These are phyloP conservation scores for Drosophila falleni DNA, from an alignment of 2,888 invertebrate genomes.

Conservation along the genomic window DNA sequence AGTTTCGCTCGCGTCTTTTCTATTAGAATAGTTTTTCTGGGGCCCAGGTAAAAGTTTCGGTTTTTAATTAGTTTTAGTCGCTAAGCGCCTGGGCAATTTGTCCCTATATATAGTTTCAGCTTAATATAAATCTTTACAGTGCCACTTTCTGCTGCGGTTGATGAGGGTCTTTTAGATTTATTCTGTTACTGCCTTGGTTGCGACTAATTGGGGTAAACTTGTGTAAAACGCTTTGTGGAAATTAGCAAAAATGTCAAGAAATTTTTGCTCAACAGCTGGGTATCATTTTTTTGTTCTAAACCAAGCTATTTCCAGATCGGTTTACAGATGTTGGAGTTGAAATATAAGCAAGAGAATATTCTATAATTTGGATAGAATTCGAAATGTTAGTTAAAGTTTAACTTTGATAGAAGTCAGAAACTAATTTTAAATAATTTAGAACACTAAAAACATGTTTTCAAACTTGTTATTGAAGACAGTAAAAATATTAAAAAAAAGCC, in stretches of 20 bases:
- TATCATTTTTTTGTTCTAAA: not conserved
- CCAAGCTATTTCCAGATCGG: not conserved
- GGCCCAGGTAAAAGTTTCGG: slow-evolving; percentile 69
- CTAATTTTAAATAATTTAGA: not conserved
- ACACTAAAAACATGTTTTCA: not conserved
- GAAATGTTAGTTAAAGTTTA: not conserved
- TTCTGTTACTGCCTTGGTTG: slow-evolving; percentile 6
- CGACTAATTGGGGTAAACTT: slow-evolving; percentile 60
- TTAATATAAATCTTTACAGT: slow-evolving; percentile 55
- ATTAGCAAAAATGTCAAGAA: slow-evolving; percentile 36
- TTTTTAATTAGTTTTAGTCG: slow-evolving; percentile 79
- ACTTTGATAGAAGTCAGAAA: too few species aligned
- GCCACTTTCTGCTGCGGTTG: slow-evolving; percentile 44
- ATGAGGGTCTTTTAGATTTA: slow-evolving; percentile 25
- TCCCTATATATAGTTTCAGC: slow-evolving; percentile 40
- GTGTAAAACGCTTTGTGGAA: slow-evolving; percentile 46
- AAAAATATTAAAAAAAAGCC: not conserved
- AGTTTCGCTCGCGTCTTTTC: slow-evolving; percentile 43
- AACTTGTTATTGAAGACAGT: too few species aligned
- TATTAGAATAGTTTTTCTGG: slow-evolving; percentile 52
- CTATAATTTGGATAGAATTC: not conserved
- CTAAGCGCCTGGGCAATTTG: slow-evolving; percentile 67
- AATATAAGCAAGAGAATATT: not conserved
- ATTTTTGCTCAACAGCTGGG: slow-evolving; percentile 9
- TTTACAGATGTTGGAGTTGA: not conserved